Evolutionary conservation across 37 sponge, comb jelly and placozoan genomes (phyloP), one percentile per base, ranked within the genome.

Genomic region (Eunapius fragilis): DNA sequence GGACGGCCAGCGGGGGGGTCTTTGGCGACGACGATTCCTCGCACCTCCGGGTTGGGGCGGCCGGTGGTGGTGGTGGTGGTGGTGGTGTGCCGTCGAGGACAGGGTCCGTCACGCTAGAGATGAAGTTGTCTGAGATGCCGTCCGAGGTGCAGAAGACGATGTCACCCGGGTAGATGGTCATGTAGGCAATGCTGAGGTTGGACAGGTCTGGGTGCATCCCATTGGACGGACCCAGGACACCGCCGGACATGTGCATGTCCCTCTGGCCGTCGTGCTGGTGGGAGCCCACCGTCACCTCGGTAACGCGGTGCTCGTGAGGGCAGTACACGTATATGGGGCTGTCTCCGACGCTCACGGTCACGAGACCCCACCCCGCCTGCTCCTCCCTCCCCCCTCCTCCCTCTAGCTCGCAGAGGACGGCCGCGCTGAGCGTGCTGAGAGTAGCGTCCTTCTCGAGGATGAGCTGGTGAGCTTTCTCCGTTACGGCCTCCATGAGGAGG

Each of bases 111-210:
- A 94, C 86, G 23, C 68, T 87, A 7, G 90, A 25, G 30, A 70
- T 80, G 70, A 91, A 96, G 68, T 96, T 96, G 74, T 96, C 97
- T 10, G 92, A 83, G 6, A 96, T 79, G 7, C 97, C 97, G 72
- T 96, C 97, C 2, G 93, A 81, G 0, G 72, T 79, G 6, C 69
- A 36, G 71, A 96, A 90, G 38, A 96, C 93, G 25, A 94, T 90
- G 69, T 96, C 97, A 38, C 83, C 92, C 2, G 76, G 80, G 31
- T 28, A 71, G 4, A 96, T 85, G 2, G 88, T 70, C 37, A 78
- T 86, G 81, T 74, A 90, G 47, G 88, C 71, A 6, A 90, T 47
- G 2, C 84, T 87, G 58, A 97, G 87, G 41, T 97, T 97, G 0
- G 83, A 48, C 26, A 92, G 74, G 50, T 97, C 97, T 33, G 97